These are phyloP conservation scores for Zaprionus ornatus DNA, from an alignment of 1,140 invertebrate genomes.

Conservation along the genomic window DNA sequence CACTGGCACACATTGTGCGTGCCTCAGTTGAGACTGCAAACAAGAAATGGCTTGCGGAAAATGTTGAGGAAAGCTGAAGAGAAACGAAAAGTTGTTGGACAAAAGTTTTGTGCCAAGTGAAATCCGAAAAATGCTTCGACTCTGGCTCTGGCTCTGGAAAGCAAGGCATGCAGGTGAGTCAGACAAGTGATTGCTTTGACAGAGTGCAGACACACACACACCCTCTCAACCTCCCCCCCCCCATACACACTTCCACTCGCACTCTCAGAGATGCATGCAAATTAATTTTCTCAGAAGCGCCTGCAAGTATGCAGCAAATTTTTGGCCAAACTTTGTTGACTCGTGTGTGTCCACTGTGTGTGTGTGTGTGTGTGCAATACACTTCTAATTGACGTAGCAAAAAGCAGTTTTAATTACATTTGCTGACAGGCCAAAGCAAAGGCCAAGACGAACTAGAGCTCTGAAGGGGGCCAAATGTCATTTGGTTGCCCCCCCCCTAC, in stretches of 20 bases:
- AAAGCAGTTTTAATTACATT: conserved; percentile 80
- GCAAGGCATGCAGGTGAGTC: conserved; percentile 43
- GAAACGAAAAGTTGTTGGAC: conserved; percentile 44
- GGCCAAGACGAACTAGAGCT: not conserved
- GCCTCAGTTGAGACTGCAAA: not conserved
- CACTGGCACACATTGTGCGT: not conserved
- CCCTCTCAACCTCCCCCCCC: conserved; percentile 20
- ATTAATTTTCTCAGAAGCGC: conserved; percentile 70
- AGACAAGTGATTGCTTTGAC: conserved; percentile 54
- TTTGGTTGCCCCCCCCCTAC: conserved; percentile 4
- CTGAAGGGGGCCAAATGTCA: not conserved
- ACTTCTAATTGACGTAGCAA: conserved; percentile 73
- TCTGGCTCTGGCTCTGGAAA: not conserved
- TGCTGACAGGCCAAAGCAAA: conserved; percentile 30
- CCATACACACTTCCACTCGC: conserved; percentile 20
- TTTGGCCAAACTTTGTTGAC: conserved; percentile 53
- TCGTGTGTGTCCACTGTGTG: conserved; percentile 19
- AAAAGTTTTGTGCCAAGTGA: conserved; percentile 47
- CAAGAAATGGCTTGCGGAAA: not conserved
- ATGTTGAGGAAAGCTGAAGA: conserved; percentile 23
- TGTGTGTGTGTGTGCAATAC: conserved; percentile 29
- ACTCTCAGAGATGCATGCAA: conserved; percentile 40
- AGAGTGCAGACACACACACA: conserved; percentile 26
- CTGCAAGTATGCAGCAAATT: conserved; percentile 74
- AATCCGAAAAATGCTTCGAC: conserved; percentile 36